These are phyloP conservation scores for Mycteria americana DNA, from an alignment of 2,797 vertebrate genomes.

Conservation along the genomic window DNA sequence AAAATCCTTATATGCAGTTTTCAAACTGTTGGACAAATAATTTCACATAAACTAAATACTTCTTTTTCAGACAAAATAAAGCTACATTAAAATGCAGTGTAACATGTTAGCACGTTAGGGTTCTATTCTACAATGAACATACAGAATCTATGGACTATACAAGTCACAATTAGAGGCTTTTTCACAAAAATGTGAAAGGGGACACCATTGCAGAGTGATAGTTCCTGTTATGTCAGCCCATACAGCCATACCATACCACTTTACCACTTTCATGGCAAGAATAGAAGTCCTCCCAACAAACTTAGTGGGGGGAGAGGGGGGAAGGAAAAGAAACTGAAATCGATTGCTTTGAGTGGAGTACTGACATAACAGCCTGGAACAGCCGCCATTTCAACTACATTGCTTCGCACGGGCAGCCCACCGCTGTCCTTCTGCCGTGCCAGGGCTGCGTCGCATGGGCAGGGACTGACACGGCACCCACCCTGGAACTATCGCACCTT, in stretches of 20 bases:
- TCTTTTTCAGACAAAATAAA: background rate
- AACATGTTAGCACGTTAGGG: accelerated
- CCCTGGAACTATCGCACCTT: background rate
- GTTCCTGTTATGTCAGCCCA: background rate
- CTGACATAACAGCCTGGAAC: background rate
- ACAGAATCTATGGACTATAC: background rate
- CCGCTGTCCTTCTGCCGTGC: accelerated
- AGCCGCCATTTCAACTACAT: background rate
- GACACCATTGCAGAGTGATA: background rate
- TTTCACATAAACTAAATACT: background rate
- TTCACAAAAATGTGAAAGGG: background rate
- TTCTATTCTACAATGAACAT: background rate
- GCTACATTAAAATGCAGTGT: background rate
- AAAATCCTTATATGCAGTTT: background rate
- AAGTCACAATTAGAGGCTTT: background rate
- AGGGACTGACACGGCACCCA: accelerated
- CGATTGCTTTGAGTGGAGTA: background rate
- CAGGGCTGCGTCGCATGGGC: accelerated
- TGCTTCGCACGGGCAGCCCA: background rate
- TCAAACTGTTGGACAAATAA: background rate
- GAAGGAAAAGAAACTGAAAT: background rate
- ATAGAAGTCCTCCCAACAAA: background rate
- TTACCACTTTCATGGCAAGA: background rate
- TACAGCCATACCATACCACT: background rate
- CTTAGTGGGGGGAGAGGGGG: accelerated